Percentiles rank a stretch among this genome's conserved stretches.
phyloP scores from a whole-genome alignment of 2,113 vertebrate species.

The Pelusios castaneus region DNA sequence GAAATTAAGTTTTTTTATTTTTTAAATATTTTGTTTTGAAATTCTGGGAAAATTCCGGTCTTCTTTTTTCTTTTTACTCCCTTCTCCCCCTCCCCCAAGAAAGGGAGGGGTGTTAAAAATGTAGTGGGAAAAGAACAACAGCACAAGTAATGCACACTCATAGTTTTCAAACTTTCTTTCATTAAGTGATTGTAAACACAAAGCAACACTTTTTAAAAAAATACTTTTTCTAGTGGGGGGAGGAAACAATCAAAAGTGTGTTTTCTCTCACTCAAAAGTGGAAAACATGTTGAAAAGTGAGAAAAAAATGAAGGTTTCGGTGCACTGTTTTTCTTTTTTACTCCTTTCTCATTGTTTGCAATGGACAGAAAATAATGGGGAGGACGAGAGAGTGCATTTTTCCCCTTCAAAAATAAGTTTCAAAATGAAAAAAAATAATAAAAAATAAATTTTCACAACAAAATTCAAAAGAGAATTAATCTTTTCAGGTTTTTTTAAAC shows the following conservation, averaged over 20 bases:
- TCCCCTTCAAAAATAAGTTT: background rate
- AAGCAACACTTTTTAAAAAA: accelerated
- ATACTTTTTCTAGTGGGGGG: background rate
- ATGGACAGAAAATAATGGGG: background rate
- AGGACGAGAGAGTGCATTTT: background rate
- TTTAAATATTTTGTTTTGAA: background rate
- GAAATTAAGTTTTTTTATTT: background rate
- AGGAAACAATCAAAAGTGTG: too few species aligned
- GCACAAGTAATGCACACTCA: background rate
- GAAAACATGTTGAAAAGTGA: background rate
- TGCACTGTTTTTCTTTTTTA: background rate
- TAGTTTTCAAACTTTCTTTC: background rate
- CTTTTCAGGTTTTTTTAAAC: background rate
- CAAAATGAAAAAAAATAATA: background rate
- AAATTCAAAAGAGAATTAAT: background rate
- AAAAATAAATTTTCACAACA: background rate
- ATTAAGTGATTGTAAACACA: background rate
- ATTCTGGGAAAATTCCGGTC: background rate
- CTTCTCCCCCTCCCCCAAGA: background rate
- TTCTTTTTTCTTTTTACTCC: background rate
- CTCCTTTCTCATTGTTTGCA: background rate
- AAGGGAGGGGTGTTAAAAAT: background rate
- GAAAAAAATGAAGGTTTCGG: too few species aligned
- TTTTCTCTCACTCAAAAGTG: background rate
- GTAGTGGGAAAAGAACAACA: background rate